These are phyloP conservation scores for Channa argus DNA, from an alignment of 2,113 vertebrate genomes.

Conservation along the genomic window DNA sequence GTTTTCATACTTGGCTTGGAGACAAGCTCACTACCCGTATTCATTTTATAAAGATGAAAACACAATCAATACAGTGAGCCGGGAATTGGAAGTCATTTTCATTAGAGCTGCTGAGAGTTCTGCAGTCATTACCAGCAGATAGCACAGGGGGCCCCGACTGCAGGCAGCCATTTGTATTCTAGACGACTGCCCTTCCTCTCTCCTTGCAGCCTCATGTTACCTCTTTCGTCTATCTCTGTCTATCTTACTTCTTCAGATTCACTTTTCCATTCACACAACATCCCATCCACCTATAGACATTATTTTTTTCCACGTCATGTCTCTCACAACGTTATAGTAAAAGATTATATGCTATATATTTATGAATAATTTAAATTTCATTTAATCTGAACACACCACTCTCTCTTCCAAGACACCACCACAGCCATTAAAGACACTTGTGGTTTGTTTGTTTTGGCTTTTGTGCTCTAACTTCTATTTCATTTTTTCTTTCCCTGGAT, in stretches of 20 bases:
- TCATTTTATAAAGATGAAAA: constrained; percentile 85
- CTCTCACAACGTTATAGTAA: constrained; percentile 29
- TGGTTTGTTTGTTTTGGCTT: constrained; percentile 45
- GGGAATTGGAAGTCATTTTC: constrained; percentile 86
- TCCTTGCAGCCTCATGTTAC: constrained; percentile 66
- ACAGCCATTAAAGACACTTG: constrained; percentile 48
- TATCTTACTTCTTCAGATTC: constrained; percentile 37
- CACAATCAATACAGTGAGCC: constrained; percentile 83
- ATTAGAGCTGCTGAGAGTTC: constrained; percentile 79
- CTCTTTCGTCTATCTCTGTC: constrained; percentile 56
- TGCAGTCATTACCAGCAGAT: constrained; percentile 82
- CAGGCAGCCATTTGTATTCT: constrained; percentile 82
- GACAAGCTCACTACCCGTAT: constrained; percentile 67
- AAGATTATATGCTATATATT: constrained; percentile 27
- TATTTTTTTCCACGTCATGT: constrained; percentile 54
- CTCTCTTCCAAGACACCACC: constrained; percentile 18
- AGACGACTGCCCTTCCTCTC: constrained; percentile 73
- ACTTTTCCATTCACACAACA: constrained; percentile 29
- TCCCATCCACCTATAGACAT: constrained; percentile 49
- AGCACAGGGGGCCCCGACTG: constrained; percentile 63
- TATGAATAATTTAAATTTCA: constrained; percentile 51
- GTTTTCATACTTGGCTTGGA: constrained; percentile 66
- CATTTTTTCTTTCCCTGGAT: constrained; percentile 46
- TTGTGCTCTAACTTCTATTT: constrained; percentile 49
- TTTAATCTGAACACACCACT: constrained; percentile 12